Evolutionary conservation across 2,797 vertebrate genomes (phyloP), one percentile per base, ranked within the genome.

Genomic region (Xyrichtys novacula): DNA sequence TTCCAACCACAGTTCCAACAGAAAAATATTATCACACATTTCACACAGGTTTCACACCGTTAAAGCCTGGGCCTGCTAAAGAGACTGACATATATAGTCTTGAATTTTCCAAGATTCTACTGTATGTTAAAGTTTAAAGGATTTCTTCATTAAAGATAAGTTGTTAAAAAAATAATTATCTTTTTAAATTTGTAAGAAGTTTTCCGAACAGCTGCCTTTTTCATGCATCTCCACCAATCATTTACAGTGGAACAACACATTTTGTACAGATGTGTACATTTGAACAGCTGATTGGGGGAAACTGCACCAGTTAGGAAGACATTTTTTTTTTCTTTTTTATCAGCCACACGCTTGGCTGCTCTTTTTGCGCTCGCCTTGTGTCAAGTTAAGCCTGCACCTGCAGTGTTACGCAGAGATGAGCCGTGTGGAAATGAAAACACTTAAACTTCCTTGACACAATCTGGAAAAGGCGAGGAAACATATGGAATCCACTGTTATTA

Each of bases 361-460:
- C 14, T 44, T 44, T 22, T 43, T 46, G 65, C 12, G 3, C 8
- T 15, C 5, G 52, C 58, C 70, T 68, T 49, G 57, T 56, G 75
- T 52, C 25, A 54, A 80, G 79, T 54, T 73, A 72, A 79, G 71
- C 38, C 61, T 49, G 56, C 64, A 75, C 70, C 69, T 76, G 74
- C 70, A 63, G 71, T 76, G 71, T 56, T 70, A 48, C 65, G 66
- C 63, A 26, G 68, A 56, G 79, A 84, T 76, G 73, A 83, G 77
- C 78, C 61, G 73, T 68, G 80, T 87, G 85, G 77, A 88, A 88
- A 88, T 78, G 79, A 85, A 90, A 91, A 87, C 85, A 81, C 74
- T 88, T 80, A 79, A 86, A 87, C 78, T 88, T 89, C 80, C 74
- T 74, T 85, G 82, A 90, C 84, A 86, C 76, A 79, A 90, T 87